Base-by-base conservation (phyloP, 1,140 invertebrate genomes). In the Aphidius ervi region DNA sequence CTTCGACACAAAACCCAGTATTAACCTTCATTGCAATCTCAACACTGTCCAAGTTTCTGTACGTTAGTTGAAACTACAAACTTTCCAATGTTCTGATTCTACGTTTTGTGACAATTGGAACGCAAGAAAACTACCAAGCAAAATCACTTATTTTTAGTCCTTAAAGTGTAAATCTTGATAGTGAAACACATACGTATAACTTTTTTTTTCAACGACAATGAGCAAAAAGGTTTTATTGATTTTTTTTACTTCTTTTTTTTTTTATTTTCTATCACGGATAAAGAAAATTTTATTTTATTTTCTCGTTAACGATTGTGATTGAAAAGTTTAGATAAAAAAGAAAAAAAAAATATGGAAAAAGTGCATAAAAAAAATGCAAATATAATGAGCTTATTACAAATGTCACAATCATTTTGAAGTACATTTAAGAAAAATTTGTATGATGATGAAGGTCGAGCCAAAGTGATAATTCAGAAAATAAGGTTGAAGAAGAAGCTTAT, bases 351-450 rank as follows among this genome's bases (percentile, higher is more conserved):
- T 16, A 16, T 16, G 1, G 16, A 16, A 16, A 16, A 16, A 16
- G 16, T 16, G 16, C 16, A 16, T 16, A 16, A 16, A 16, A 16
- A 16, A 56, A 9, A 20, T 46, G 23, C 23, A 31, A 31, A 55
- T 46, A 16, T 61, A 61, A 61, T 56, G 54, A 56, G 40, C 59
- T 61, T 41, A 46, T 61, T 61, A 61, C 7, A 42, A 5, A 8
- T 6, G 41, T 6, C 7, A 50, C 49, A 39, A 31, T 57, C 37
- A 40, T 39, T 4, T 47, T 9, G 4, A 4, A 42, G 16, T n/a
- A 42, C 39, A 47, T 31, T 16, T 41, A 7, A 7, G 9, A 47
- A 48, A 47, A 31, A 31, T 31, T 2, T 31, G 23, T 31, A 31
- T 31, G 23, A 31, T 46, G 53, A n/a, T 45, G 43, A 10, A 46